Evolutionary conservation across 92 coral and sea anemone species (phyloP).

Genomic region (Actinernus sp.): DNA sequence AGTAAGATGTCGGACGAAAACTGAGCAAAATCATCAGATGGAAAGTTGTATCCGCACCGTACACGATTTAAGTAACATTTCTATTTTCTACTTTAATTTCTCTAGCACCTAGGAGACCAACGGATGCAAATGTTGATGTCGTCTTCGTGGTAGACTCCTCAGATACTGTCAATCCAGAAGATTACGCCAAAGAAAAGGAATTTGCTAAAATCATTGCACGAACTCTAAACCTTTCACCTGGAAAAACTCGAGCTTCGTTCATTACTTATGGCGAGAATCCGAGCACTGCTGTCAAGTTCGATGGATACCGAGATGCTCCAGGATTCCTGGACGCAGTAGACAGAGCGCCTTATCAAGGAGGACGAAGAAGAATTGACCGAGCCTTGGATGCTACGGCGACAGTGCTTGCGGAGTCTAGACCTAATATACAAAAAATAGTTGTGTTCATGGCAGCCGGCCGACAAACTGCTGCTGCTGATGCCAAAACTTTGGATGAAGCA

Average conservation of each 20-base stretch:
- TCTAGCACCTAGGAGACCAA: background rate
- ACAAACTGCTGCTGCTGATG: conserved; percentile 37
- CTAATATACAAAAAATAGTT: conserved; percentile 13
- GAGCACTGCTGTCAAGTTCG: conserved; percentile 21
- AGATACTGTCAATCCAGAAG: conserved; percentile 18
- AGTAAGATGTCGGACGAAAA: too few relatives aligned
- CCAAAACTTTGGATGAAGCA: conserved; percentile 48
- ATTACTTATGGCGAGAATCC: conserved; percentile 49
- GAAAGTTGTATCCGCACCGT: too few relatives aligned
- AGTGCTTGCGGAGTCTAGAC: conserved; percentile 29
- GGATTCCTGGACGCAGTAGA: conserved; percentile 38
- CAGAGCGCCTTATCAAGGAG: conserved; percentile 43
- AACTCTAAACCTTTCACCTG: conserved; percentile 34
- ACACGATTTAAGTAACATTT: too few relatives aligned
- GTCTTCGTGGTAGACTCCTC: conserved; percentile 78
- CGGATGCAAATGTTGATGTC: conserved; percentile 20
- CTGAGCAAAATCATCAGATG: too few relatives aligned
- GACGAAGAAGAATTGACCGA: conserved; percentile 53
- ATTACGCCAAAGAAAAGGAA: conserved; percentile 56
- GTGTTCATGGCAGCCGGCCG: conserved; percentile 38
- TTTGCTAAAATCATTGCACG: conserved; percentile 51
- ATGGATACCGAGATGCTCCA: conserved; percentile 6
- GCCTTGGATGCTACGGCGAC: conserved; percentile 53
- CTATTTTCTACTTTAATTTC: too few relatives aligned
- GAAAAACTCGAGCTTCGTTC: conserved; percentile 42